Percentiles rank a stretch among this genome's conserved stretches.
These are phyloP conservation scores for Prunella himalayana DNA, from an alignment of 2,113 vertebrate species.

Conservation along the genomic window DNA sequence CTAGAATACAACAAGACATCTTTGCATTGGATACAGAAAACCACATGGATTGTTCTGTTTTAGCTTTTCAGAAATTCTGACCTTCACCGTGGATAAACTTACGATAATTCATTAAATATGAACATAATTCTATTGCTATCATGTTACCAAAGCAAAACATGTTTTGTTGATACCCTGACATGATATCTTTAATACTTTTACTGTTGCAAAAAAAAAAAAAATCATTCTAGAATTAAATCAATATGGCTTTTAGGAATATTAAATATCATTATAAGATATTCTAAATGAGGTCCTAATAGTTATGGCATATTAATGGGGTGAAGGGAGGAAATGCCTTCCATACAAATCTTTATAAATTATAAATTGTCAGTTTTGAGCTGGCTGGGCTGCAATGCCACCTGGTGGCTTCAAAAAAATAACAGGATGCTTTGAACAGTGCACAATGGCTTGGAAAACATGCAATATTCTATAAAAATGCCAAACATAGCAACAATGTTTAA, in stretches of 20 bases:
- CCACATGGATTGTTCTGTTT: not conserved
- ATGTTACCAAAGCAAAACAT: not conserved
- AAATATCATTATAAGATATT: not conserved
- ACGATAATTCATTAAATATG: not conserved
- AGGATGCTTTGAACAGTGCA: not conserved
- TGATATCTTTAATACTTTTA: not conserved
- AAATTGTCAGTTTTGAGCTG: conserved; percentile 28
- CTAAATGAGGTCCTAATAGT: not conserved
- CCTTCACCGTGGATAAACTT: not conserved
- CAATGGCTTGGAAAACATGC: not conserved
- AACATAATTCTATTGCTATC: not conserved
- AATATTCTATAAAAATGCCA: conserved; percentile 10
- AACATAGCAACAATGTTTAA: not conserved
- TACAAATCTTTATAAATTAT: not conserved
- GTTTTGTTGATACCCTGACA: not conserved
- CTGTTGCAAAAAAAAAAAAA: not conserved
- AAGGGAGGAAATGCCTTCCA: not conserved
- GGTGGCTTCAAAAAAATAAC: conserved; percentile 74
- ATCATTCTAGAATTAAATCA: not conserved
- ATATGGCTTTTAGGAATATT: not conserved
- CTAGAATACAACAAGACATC: not conserved
- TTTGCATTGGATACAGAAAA: conserved; percentile 24
- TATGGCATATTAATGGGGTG: not conserved
- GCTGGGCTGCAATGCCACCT: conserved; percentile 92
- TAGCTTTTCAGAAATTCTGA: conserved; percentile 35